phyloP scores from a whole-genome alignment of 2,888 invertebrate genomes.

The Phortica magna region DNA sequence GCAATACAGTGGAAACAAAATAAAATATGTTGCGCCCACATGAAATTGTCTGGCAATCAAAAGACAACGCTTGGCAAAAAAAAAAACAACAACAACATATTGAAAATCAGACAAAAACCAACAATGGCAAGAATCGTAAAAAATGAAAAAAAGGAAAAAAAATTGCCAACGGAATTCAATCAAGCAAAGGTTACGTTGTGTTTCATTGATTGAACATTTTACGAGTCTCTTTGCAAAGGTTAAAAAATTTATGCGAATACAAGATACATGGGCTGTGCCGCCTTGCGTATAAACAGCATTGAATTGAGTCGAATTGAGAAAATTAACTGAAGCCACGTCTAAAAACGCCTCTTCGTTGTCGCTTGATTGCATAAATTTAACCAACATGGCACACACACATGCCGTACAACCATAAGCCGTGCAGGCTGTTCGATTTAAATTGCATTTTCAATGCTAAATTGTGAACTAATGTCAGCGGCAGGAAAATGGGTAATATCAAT shows the following conservation, averaged over 20 bases:
- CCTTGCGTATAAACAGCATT: no score
- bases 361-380: constrained; percentile 6
- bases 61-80: background rate
- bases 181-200: constrained; percentile 4
- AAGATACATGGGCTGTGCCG: background rate
- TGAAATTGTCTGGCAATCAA: constrained; percentile 10
- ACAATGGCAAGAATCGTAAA: background rate
- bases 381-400: background rate
- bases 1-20: background rate
- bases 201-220: constrained; percentile 18
- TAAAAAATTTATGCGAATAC: constrained; percentile 13
- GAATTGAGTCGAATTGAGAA: background rate
- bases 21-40: constrained; percentile 34
- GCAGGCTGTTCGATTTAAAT: background rate
- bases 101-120: constrained; percentile 18
- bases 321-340: background rate
- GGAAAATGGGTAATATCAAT: constrained; percentile 6
- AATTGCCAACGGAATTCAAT: constrained; percentile 22
- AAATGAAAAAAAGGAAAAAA: constrained; percentile 16
- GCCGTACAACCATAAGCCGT: background rate
- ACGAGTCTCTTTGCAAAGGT: constrained; percentile 17
- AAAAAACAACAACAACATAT: constrained; percentile 25
- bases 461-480: background rate
- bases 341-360: constrained; percentile 12
- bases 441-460: background rate